Base-by-base conservation (phyloP, 2,888 invertebrate genomes). In the Aphodius sticticus region DNA sequence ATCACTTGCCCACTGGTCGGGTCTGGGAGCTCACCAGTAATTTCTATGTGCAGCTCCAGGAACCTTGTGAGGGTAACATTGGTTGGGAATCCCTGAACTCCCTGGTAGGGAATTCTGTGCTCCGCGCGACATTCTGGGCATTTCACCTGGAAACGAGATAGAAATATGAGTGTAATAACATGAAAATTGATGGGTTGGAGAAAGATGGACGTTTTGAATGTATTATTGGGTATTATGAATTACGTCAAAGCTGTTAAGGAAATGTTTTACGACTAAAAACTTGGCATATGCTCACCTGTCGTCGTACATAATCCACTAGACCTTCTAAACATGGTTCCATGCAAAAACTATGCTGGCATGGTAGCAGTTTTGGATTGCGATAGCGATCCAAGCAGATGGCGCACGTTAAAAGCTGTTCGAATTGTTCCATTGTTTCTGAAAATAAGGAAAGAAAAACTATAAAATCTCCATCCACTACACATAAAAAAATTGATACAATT, bases 261-360 rank as follows among this genome's bases (percentile, higher is more conserved):
- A 26, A 26, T 3, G 26, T 26, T 16, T 16, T 70, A 70, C 14
- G 70, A 12, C 26, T 15, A 70, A 16, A 16, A 70, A 14, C 70
- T 74, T 53, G 26, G 26, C 26, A 26, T 26, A 26, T 26, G 26
- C 26, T 26, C 90, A 96, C 96, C 93, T 97, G 97, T 90, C 97
- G 92, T 84, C 97, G 93, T 84, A 97, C 97, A 89, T 97, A 97
- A 91, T 98, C 97, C 87, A 98, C 96, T 77, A 99, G 92, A 83
- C 98, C 97, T 90, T 99, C 98, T 94, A 99, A 95, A 90, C 99
- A 99, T 78, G 99, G 99, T 88, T 98, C 97, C 96, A 97, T 96
- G 89, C 99, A 99, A 91, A 97, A 99, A 86, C 99, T 99, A 93
- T 99, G 99, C 92, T 99, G 99, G 89, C 99, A 99, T 94, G 99